Base-by-base conservation (phyloP, 2,888 invertebrate species). In the Shargacucullia verbasci region DNA sequence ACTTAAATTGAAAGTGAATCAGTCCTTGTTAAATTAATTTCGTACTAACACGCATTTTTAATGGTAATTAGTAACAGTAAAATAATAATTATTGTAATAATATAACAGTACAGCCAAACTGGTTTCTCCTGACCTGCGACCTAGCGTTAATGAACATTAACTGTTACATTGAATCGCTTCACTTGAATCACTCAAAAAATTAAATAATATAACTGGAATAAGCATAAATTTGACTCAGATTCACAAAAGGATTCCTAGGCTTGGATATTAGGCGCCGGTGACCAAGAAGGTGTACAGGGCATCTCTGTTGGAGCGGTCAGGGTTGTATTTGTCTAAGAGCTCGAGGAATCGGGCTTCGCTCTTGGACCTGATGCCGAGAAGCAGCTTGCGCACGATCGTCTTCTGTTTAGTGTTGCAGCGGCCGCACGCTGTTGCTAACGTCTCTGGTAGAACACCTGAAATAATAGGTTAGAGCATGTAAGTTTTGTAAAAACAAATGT, bases 291-390 rank as follows among this genome's bases (percentile, higher is more conserved):
- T 93, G 74, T 95, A 94, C 76, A 97, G 95, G 57, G 95, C 95
- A 62, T 92, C 94, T 77, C 95, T 93, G 89, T 97, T 97, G 48
- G 92, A 79, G 10, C 95, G 95, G 20, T 95, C 94, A 0, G 96
- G 96, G 84, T 97, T 97, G 84, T 96, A 97, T 87, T 97, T 97
- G 56, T 92, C 94, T 68, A 96, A 94, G 4, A 97, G 91, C 59
- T 95, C 94, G 6, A 95, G 90, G 95, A 96, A 97, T 74, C 95
- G 91, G 0, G 95, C 93, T 14, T 95, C 95, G 78, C 96, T 96
- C 73, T 96, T 95, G 14, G 96, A 95, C 63, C 96, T 95, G 75
- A 97, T 94, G 76, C 94, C 96, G n/a, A 95, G 94, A 35, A 97
- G 95, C 10, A 97, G 94, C 78, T 96, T 96, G 59, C 92, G 84